phyloP scores from a whole-genome alignment of 2,797 vertebrate species.

The Carduelis carduelis region DNA sequence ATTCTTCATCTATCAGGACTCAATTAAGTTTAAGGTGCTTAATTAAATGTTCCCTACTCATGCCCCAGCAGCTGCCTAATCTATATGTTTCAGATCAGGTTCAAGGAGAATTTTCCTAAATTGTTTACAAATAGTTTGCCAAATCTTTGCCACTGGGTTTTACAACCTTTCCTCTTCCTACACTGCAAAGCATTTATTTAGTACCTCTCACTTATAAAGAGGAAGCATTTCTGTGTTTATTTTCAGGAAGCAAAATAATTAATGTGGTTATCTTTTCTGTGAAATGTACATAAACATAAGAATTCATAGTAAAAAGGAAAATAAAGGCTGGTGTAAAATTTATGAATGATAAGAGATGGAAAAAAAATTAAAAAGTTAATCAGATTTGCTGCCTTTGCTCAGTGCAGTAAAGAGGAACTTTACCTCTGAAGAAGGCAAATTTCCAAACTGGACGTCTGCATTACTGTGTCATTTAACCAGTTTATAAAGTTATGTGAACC shows the following conservation, averaged over 20 bases:
- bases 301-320: constrained; percentile 23
- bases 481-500: constrained; percentile 32
- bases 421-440: neutral
- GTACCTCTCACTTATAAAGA: neutral
- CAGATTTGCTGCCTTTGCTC: neutral
- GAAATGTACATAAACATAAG: neutral
- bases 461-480: neutral
- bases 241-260: neutral
- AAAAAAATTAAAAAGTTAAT: neutral
- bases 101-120: neutral
- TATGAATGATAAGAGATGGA: neutral
- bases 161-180: neutral
- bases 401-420: neutral
- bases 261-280: neutral
- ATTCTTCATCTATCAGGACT: neutral
- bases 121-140: neutral
- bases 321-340: neutral
- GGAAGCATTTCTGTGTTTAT: neutral
- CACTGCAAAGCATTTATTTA: neutral
- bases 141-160: neutral
- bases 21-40: neutral
- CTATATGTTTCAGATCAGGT: neutral
- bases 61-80: neutral
- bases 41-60: neutral
- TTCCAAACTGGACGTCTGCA: neutral